Evolutionary conservation across 2,888 invertebrate species (phyloP), one percentile per base, ranked within the genome.

Genomic region (Dryobotodes eremita): DNA sequence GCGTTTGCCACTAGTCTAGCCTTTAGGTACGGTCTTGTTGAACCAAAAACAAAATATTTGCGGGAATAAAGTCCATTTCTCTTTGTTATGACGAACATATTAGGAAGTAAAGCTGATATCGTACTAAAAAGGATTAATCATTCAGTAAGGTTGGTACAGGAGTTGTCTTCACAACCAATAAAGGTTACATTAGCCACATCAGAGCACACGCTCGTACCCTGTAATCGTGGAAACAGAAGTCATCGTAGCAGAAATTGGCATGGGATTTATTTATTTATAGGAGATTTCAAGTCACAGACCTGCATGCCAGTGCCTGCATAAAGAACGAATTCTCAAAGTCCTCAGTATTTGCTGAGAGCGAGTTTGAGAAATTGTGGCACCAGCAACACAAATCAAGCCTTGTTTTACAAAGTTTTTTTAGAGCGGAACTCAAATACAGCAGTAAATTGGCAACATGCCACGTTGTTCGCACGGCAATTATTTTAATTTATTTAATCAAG

Each of bases 391-490:
- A 77, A 77, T 48, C 1, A 68, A 84, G n/a, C 13, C n/a, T 53
- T 6, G 7, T 1, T 26, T 53, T 11, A 59, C 26, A 57, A 84
- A 69, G 20, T 80, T 53, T 80, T 77, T 69, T 46, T n/a, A 77
- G 46, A 53, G 23, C 23, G 15, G 46, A 53, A 46, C 42, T 42
- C 50, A 26, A n/a, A 36, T 31, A 6, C 42, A 5, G 4, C 15
- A 26, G 20, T 36, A 26, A 8, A n/a, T 46, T 79, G 85, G 80
- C 57, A 53, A 64, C n/a, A 17, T 23, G 62, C 80, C 62, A 84
- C 20, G 4, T 23, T 0, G n/a, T 31, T 62, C 23, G n/a, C 64
- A 10, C n/a, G n/a, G 1, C 42, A 17, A 53, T 42, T 42, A 50
- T 8, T 57, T 42, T 4, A 13, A 42, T 75, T 70, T 53, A 1